These are phyloP conservation scores for Aleiodes sp. DNA, from an alignment of 1,140 invertebrate genomes.

Conservation along the genomic window DNA sequence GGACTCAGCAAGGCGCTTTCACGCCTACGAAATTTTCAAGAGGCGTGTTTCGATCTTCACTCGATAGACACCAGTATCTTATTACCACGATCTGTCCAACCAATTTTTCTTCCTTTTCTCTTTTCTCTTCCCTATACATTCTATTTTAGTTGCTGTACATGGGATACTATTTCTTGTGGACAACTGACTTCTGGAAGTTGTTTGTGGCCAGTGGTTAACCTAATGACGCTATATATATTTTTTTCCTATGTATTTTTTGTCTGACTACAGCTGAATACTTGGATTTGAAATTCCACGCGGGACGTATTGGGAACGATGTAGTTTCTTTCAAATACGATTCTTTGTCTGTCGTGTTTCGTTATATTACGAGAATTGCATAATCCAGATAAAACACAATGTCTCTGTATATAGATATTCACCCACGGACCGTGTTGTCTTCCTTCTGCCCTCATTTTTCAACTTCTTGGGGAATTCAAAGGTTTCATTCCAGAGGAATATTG, in stretches of 20 bases:
- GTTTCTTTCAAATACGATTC: not conserved
- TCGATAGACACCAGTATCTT: slow-evolving; percentile 14
- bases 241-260: not conserved
- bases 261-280: not conserved
- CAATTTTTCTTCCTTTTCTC: not conserved
- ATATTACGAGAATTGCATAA: slow-evolving; percentile 1
- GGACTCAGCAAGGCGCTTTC: slow-evolving; percentile 1
- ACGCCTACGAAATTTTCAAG: slow-evolving; percentile 19
- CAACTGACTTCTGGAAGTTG: slow-evolving; percentile 7
- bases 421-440: not conserved
- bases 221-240: slow-evolving; percentile 12
- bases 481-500: not conserved
- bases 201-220: slow-evolving; percentile 9
- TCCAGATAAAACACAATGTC: not conserved
- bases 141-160: not conserved
- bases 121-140: slow-evolving; percentile 1
- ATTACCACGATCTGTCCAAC: slow-evolving; percentile 13
- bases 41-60: slow-evolving; percentile 19
- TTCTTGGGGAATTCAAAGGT: not conserved
- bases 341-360: not conserved
- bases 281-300: not conserved
- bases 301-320: not conserved
- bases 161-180: not conserved
- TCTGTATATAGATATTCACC: not conserved
- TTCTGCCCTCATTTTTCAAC: not conserved